Evolutionary conservation across 2,888 invertebrate species (phyloP).

Genomic region (Scaptomyza reducta): DNA sequence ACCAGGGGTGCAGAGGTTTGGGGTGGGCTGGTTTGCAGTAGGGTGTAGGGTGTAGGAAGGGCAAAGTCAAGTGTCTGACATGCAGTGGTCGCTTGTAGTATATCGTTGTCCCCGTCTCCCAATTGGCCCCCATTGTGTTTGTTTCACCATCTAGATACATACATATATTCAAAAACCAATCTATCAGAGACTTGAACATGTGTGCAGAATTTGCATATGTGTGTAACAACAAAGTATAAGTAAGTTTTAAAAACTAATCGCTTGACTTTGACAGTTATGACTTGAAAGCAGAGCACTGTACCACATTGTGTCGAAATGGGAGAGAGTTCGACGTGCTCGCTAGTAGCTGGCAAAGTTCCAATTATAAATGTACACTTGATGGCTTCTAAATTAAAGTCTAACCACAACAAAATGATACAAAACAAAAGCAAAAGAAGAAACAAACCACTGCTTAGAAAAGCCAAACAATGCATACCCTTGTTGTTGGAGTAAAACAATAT

Average conservation of each 20-base stretch:
- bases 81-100: slow-evolving; percentile 40
- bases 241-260: background rate
- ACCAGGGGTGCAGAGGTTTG: background rate
- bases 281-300: slow-evolving; percentile 13
- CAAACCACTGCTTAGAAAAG: background rate
- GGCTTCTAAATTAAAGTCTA: slow-evolving; percentile 67
- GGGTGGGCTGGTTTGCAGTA: no score
- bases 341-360: slow-evolving; percentile 58
- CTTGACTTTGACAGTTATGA: slow-evolving; percentile 64
- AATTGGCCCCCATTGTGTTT: slow-evolving; percentile 36
- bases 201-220: no score
- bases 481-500: background rate
- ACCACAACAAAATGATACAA: slow-evolving; percentile 55
- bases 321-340: slow-evolving; percentile 23
- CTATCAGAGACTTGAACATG: slow-evolving; percentile 38
- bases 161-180: slow-evolving; percentile 46
- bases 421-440: background rate
- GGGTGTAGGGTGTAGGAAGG: background rate
- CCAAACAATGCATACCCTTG: background rate
- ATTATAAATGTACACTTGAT: slow-evolving; percentile 71
- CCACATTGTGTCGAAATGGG: slow-evolving; percentile 7
- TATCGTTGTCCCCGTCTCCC: slow-evolving; percentile 4
- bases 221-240: background rate
- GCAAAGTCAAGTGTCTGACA: slow-evolving; percentile 41
- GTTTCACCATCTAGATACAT: slow-evolving; percentile 27